Base-by-base conservation (phyloP, 1,140 invertebrate species). In the Theocolax elegans region DNA sequence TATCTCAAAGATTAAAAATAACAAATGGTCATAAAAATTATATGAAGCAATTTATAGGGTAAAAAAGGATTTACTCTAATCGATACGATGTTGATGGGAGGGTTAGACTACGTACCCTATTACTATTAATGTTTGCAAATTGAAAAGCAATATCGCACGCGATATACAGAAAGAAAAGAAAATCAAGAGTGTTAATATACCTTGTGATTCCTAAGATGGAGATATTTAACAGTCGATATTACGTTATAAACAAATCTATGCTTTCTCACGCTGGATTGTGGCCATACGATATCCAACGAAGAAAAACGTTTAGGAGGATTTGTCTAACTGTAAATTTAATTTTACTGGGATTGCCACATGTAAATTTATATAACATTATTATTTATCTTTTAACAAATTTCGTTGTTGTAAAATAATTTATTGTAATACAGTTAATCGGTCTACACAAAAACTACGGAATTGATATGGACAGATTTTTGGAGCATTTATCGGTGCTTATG, bases 171-270 rank as follows among this genome's bases (percentile, higher is more conserved):
- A n/a, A n/a, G n/a, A n/a, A n/a, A n/a, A n/a, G 42, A 10, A 1
- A n/a, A 17, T 17, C 42, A 42, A 42, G 42, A 44, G 42, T 44
- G 17, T 6, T 46, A 1, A 46, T 46, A 46, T 3, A 19, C 21
- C 19, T 44, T 42, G 3, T 2, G 3, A 13, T 44, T 44, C 13
- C n/a, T 9, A 31, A 31, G 0, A 59, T 59, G 56, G 35, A 59
- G 7, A 59, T 59, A 9, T 59, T 21, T 21, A 35, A 59, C 10
- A 59, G 31, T 23, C 31, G 38, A 19, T 59, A 59, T 21, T 59
- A 40, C 13, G 13, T 40, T 1, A 59, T 59, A 19, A 59, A 59
- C 38, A 59, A 42, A 15, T 13, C 7, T 19, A 3, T 59, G 0
- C 13, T 59, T 8, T 12, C 3, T 3, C 13, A 23, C 2, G 13